A percentile compares a stretch with the other conserved stretches of the same genome.
Conservation (phyloP, 2,888 invertebrate genomes). For the Hedya salicella region DNA sequence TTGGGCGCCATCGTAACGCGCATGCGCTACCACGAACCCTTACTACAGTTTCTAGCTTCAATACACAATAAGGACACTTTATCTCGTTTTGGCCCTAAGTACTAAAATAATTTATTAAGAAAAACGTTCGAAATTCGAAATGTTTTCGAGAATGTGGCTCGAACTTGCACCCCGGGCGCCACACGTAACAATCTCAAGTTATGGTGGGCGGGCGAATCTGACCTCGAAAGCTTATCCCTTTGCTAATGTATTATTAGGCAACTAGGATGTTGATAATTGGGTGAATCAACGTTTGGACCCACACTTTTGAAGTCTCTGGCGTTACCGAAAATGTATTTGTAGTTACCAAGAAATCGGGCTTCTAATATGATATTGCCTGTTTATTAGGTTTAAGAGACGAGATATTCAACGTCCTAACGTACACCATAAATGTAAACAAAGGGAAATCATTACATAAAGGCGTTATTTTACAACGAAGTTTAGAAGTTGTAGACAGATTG, state of each 20-base stretch:
- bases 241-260: not conserved
- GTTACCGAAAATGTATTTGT: too few species aligned
- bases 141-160: not conserved
- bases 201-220: not conserved
- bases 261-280: conserved; percentile 8
- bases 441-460: too few species aligned
- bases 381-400: too few species aligned
- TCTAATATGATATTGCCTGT: too few species aligned
- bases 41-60: conserved; percentile 70
- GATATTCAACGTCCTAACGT: too few species aligned
- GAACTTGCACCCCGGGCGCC: not conserved
- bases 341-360: too few species aligned
- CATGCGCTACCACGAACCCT: conserved; percentile 73
- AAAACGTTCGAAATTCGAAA: not conserved
- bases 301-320: too few species aligned
- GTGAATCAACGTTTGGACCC: too few species aligned
- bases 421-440: too few species aligned
- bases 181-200: not conserved
- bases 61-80: conserved; percentile 46
- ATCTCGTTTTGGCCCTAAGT: conserved; percentile 45
- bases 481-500: too few species aligned
- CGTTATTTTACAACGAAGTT: too few species aligned
- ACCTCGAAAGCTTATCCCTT: conserved; percentile 23
- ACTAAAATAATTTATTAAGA: not conserved
- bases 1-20: conserved; percentile 66